Evolutionary conservation across 2,797 vertebrate genomes (phyloP).

Genomic region (Clamator glandarius): DNA sequence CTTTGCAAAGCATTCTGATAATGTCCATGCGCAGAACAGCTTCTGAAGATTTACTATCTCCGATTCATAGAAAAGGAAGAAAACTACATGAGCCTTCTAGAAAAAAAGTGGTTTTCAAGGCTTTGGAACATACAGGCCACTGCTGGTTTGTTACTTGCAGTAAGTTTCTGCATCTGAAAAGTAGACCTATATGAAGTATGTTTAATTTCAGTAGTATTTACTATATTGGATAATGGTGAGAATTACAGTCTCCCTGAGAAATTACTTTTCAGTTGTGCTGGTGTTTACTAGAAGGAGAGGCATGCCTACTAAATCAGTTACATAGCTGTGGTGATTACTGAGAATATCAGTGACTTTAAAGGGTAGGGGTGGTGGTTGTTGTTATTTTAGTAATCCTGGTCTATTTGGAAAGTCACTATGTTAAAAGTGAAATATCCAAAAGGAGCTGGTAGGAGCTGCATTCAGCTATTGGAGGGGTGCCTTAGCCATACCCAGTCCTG

Average conservation of each 20-base stretch:
- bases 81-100: not conserved
- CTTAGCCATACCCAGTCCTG: rapidly evolving
- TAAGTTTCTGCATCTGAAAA: not conserved
- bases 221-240: not conserved
- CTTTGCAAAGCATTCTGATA: not conserved
- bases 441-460: not conserved
- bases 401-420: not conserved
- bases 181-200: rapidly evolving
- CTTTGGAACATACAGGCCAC: not conserved
- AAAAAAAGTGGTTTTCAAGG: not conserved
- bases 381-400: not conserved
- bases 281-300: not conserved
- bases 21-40: not conserved
- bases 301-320: not conserved
- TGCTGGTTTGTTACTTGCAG: not conserved
- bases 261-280: not conserved
- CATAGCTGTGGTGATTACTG: rapidly evolving
- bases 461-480: not conserved
- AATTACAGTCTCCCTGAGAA: not conserved
- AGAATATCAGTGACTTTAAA: not conserved
- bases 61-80: not conserved
- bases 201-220: not conserved
- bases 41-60: not conserved
- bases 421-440: too few species aligned
- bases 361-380: not conserved